These are phyloP conservation scores for Ophion obscuratus DNA, from an alignment of 2,888 invertebrate species.

Conservation along the genomic window DNA sequence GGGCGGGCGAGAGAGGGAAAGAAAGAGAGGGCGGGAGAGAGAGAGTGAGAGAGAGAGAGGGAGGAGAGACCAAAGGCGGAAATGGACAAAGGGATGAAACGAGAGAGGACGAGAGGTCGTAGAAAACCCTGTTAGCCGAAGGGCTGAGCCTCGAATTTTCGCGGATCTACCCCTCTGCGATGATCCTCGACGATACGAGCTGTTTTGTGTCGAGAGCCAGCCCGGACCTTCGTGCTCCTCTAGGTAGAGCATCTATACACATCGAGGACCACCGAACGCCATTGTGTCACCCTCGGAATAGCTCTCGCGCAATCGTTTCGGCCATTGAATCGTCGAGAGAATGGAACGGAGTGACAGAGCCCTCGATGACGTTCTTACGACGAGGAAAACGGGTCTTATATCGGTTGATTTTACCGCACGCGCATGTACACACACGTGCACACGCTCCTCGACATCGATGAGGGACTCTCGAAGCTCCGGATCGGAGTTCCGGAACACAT, in stretches of 20 bases:
- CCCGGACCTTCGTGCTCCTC: conserved; percentile 27
- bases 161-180: conserved; percentile 40
- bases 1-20: conserved; percentile 5
- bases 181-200: conserved; percentile 53
- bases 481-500: conserved; percentile 48
- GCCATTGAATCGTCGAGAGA: conserved; percentile 57
- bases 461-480: conserved; percentile 20
- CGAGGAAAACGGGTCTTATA: conserved; percentile 60
- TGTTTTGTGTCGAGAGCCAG: conserved; percentile 52
- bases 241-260: background rate
- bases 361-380: conserved; percentile 66
- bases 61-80: conserved; percentile 4
- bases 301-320: conserved; percentile 59
- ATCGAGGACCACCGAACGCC: conserved; percentile 53
- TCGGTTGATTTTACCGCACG: conserved; percentile 41
- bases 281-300: conserved; percentile 58
- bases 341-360: conserved; percentile 45
- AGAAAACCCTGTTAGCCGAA: conserved; percentile 51
- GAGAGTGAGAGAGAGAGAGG: background rate
- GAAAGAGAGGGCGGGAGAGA: background rate
- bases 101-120: conserved; percentile 21
- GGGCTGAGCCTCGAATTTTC: conserved; percentile 47
- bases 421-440: background rate
- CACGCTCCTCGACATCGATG: background rate
- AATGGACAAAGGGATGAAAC: conserved; percentile 11